These are phyloP conservation scores for Chloroclysta siterata DNA, from an alignment of 2,888 invertebrate genomes.

Conservation along the genomic window DNA sequence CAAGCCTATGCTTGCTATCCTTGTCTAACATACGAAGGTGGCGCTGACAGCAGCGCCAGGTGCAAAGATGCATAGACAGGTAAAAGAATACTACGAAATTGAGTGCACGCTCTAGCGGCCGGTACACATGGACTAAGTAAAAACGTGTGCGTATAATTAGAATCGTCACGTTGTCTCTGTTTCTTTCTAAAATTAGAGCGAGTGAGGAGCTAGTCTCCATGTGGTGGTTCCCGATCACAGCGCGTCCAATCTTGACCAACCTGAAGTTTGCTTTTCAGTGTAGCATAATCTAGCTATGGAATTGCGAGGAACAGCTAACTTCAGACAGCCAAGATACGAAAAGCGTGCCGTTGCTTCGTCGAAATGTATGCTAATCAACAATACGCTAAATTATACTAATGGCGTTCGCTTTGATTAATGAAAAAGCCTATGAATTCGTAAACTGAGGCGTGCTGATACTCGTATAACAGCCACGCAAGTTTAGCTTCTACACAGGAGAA, in stretches of 20 bases:
- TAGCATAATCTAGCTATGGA: not conserved
- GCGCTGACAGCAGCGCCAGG: conserved; percentile 14
- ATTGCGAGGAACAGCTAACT: not conserved
- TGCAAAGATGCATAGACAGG: conserved; percentile 21
- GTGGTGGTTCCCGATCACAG: conserved; percentile 21
- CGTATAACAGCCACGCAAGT: conserved; percentile 10
- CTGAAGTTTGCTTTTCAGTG: not conserved
- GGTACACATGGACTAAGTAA: conserved; percentile 30
- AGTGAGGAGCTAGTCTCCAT: conserved; percentile 21
- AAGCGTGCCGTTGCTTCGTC: conserved; percentile 9
- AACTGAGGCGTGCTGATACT: conserved; percentile 9
- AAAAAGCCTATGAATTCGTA: conserved; percentile 35
- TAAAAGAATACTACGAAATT: conserved; percentile 22
- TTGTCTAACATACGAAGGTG: conserved; percentile 9
- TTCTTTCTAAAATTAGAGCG: conserved; percentile 31
- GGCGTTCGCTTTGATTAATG: conserved; percentile 45
- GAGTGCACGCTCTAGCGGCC: conserved; percentile 13
- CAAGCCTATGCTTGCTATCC: conserved; percentile 12
- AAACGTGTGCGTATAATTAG: conserved; percentile 37
- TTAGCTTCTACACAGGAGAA: conserved; percentile 14
- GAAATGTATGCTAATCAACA: conserved; percentile 30
- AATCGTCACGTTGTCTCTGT: conserved; percentile 33
- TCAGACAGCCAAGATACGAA: not conserved
- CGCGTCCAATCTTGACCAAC: not conserved
- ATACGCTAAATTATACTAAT: conserved; percentile 42